Evolutionary conservation across 1,140 invertebrate genomes (phyloP).

Genomic region (Elysia chlorotica): DNA sequence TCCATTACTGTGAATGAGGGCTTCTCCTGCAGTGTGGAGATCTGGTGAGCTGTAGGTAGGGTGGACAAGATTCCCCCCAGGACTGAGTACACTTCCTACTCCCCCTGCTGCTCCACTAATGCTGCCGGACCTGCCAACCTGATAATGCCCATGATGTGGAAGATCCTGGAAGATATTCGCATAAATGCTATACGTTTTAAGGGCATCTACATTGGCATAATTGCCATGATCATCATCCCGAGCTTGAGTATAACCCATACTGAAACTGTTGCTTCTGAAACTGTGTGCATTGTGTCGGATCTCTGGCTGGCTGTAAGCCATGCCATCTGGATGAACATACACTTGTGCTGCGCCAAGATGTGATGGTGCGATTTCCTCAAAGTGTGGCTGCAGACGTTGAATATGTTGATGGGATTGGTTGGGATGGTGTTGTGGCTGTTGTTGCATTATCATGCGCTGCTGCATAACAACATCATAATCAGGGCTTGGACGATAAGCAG

Average conservation of each 20-base stretch:
- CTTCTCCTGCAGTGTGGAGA: conserved; percentile 60
- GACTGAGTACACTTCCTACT: no score
- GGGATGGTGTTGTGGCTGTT: conserved; percentile 28
- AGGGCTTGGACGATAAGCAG: conserved; percentile 87
- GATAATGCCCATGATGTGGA: conserved; percentile 36
- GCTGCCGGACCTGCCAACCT: no score
- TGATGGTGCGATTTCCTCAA: conserved; percentile 34
- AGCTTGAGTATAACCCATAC: no score
- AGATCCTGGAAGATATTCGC: conserved; percentile 42
- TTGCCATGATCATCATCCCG: conserved; percentile 31
- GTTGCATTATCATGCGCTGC: conserved; percentile 57
- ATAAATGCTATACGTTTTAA: conserved; percentile 44
- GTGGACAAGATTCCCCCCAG: conserved; percentile 54
- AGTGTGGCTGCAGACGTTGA: conserved; percentile 29
- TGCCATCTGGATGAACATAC: conserved; percentile 38
- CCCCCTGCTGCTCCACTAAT: conserved; percentile 33
- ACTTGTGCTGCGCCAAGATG: conserved; percentile 44
- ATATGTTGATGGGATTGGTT: conserved; percentile 23
- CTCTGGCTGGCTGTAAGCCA: conserved; percentile 52
- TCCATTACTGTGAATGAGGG: conserved; percentile 27
- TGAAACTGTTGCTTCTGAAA: no score
- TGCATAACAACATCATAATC: conserved; percentile 93
- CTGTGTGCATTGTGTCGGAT: conserved; percentile 37
- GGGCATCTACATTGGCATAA: conserved; percentile 39
- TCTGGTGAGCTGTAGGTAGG: conserved; percentile 64